phyloP scores from a whole-genome alignment of 1,140 invertebrate species.

The Adoxophyes honmai region DNA sequence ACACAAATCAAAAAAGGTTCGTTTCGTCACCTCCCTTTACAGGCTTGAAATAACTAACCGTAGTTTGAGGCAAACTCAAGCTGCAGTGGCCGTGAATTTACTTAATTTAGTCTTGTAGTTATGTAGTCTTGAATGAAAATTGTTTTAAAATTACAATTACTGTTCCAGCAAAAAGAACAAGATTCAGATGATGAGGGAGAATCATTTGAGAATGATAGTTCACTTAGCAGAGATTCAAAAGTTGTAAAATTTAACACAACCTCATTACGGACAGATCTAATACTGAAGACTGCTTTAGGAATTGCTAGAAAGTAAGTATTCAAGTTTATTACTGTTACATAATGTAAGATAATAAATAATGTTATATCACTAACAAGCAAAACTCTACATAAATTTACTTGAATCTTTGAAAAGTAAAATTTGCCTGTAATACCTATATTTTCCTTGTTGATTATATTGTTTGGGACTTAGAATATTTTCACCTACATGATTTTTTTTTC shows the following conservation, averaged over 20 bases:
- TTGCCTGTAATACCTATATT: no score
- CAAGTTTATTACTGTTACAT: not conserved
- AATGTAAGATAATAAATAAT: no score
- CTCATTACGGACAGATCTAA: conserved; percentile 80
- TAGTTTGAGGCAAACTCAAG: no score
- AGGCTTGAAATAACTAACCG: no score
- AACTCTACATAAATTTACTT: no score
- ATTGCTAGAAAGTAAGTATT: conserved; percentile 81
- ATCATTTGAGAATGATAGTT: conserved; percentile 40
- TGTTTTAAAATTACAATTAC: no score
- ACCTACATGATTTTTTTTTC: conserved; percentile 26
- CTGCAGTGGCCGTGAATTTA: no score
- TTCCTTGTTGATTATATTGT: not conserved
- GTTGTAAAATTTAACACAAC: conserved; percentile 78
- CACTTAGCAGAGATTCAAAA: conserved; percentile 76
- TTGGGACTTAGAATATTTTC: not conserved
- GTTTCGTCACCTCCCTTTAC: no score
- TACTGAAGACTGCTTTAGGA: conserved; percentile 82
- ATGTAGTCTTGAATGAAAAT: no score
- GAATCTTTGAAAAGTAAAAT: no score
- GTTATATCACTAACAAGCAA: no score
- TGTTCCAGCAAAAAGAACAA: conserved; percentile 30
- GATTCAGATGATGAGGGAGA: conserved; percentile 61
- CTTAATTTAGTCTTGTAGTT: no score
- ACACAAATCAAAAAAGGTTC: conserved; percentile 52